Evolutionary conservation across 2,113 vertebrate species (phyloP).

Genomic region (Merops nubicus): DNA sequence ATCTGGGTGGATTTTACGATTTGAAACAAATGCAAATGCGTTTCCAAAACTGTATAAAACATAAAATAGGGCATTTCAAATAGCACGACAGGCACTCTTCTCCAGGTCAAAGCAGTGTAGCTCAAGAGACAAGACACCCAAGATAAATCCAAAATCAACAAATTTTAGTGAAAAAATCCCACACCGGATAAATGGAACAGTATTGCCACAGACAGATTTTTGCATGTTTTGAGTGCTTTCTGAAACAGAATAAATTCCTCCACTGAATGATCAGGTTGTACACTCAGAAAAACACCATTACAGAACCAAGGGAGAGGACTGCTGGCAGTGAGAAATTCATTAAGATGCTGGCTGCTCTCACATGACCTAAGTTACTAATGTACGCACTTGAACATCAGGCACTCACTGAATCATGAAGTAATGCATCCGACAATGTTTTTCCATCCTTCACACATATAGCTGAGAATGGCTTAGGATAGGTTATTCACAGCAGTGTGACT

Average conservation of each 20-base stretch:
- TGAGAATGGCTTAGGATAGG: slow-evolving; percentile 78
- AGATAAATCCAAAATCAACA: not conserved
- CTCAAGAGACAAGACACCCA: not conserved
- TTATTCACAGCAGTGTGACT: slow-evolving; percentile 80
- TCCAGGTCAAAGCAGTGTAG: slow-evolving; percentile 7
- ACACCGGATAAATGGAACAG: not conserved
- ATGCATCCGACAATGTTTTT: slow-evolving; percentile 79
- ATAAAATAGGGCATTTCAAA: slow-evolving; percentile 54
- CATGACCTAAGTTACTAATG: slow-evolving; percentile 59
- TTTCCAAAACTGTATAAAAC: slow-evolving; percentile 65
- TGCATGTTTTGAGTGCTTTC: not conserved
- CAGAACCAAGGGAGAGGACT: slow-evolving; percentile 5
- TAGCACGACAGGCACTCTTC: not conserved
- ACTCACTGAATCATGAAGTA: slow-evolving; percentile 73
- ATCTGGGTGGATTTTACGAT: slow-evolving; percentile 78
- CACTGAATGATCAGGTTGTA: not conserved
- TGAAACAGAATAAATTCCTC: not conserved
- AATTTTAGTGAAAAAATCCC: not conserved
- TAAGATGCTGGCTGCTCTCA: slow-evolving; percentile 60
- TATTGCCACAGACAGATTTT: not conserved
- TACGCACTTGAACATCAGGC: slow-evolving; percentile 72
- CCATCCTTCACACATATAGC: slow-evolving; percentile 70
- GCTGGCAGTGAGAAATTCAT: slow-evolving; percentile 63
- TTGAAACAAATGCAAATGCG: slow-evolving; percentile 76
- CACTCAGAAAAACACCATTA: not conserved